Evolutionary conservation across 2,888 invertebrate species (phyloP).

Genomic region (Drosophila recens): DNA sequence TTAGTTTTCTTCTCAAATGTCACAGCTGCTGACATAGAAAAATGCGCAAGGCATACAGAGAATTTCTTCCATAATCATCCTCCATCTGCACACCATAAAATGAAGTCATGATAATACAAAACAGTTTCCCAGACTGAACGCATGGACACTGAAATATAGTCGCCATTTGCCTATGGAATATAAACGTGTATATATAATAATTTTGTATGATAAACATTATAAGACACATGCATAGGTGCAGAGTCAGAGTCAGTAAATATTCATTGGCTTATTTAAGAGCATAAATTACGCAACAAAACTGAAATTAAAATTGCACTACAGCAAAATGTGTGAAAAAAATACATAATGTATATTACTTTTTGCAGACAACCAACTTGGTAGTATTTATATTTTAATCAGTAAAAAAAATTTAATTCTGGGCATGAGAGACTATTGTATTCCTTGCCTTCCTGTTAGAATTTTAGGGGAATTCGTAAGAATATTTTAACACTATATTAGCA

Average conservation of each 20-base stretch:
- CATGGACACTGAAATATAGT: conserved; percentile 10
- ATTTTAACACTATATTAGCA: too few relatives aligned
- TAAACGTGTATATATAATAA: not conserved
- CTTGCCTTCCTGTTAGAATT: too few relatives aligned
- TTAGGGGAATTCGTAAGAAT: too few relatives aligned
- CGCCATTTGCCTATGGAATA: conserved; percentile 7
- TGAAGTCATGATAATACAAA: conserved; percentile 30
- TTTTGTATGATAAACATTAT: not conserved
- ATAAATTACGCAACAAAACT: not conserved
- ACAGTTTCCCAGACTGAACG: conserved; percentile 31
- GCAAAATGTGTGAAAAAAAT: not conserved
- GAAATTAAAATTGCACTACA: conserved; percentile 1
- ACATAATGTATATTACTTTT: not conserved
- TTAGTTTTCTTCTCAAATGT: conserved; percentile 32
- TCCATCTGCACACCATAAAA: conserved; percentile 8
- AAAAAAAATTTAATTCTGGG: not conserved
- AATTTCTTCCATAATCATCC: not conserved
- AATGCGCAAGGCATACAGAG: conserved; percentile 34
- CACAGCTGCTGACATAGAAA: conserved; percentile 59
- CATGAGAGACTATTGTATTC: not conserved
- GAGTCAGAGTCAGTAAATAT: not conserved
- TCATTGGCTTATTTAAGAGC: not conserved
- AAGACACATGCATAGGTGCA: not conserved
- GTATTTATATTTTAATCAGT: not conserved
- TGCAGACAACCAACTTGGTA: not conserved